Percentiles rank a stretch among this genome's conserved stretches.
These are phyloP conservation scores for Trilocha varians DNA, from an alignment of 2,888 invertebrate genomes.

Conservation along the genomic window DNA sequence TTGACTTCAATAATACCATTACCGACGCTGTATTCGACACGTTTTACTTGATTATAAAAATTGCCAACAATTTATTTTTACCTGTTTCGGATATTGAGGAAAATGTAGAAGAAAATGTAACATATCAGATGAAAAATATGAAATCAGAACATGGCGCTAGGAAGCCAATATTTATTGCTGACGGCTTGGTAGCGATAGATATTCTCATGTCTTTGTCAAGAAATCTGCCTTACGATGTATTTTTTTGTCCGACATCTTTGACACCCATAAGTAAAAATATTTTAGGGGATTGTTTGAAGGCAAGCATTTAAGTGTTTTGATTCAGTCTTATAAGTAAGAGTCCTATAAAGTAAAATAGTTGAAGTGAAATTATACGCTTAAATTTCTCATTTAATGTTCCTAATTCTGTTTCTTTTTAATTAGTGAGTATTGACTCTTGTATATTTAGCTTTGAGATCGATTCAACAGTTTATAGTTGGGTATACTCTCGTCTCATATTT, in stretches of 20 bases:
- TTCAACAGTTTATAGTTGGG: not conserved
- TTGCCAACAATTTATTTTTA: conserved; percentile 38
- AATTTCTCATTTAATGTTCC: too few species aligned
- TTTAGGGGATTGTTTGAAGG: conserved; percentile 45
- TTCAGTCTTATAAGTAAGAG: too few species aligned
- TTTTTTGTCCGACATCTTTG: conserved; percentile 41
- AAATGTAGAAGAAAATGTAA: conserved; percentile 7
- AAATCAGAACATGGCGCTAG: conserved; percentile 13
- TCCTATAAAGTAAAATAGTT: too few species aligned
- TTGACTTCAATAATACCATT: conserved; percentile 30
- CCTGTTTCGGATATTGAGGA: conserved; percentile 9
- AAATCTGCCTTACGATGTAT: conserved; percentile 36
- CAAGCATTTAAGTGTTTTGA: conserved; percentile 14
- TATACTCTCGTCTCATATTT: conserved; percentile 6
- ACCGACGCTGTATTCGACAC: conserved; percentile 37
- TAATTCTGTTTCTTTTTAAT: too few species aligned
- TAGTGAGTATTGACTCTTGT: too few species aligned
- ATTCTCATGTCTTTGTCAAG: conserved; percentile 39
- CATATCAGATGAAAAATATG: conserved; percentile 11
- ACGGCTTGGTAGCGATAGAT: conserved; percentile 47
- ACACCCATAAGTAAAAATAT: conserved; percentile 33
- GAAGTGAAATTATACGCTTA: too few species aligned
- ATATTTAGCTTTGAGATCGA: too few species aligned
- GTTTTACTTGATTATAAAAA: conserved; percentile 44
- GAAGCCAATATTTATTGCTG: conserved; percentile 45